Evolutionary conservation across 30 jellyfish, hydroid and myxozoan species (phyloP).

Genomic region (Rhopilema esculentum): DNA sequence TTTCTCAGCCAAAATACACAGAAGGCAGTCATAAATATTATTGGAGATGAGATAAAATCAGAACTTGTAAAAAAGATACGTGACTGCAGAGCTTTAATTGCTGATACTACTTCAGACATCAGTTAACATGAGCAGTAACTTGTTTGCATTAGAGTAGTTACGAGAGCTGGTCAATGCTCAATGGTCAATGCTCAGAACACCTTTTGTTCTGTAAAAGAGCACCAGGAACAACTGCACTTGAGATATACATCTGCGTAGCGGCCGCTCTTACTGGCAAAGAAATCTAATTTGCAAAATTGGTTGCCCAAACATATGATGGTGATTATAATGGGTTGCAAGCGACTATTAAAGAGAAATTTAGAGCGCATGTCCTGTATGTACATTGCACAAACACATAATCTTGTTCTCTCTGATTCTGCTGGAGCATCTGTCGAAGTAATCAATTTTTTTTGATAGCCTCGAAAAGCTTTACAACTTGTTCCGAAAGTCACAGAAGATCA

Average conservation of each 20-base stretch:
- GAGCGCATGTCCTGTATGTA: constrained; percentile 32
- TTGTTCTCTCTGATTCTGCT: constrained; percentile 17
- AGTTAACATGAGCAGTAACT: constrained; percentile 35
- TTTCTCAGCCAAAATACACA: constrained; percentile 39
- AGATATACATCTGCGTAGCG: constrained; percentile 1
- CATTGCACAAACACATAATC: constrained; percentile 46
- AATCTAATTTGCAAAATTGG: constrained; percentile 31
- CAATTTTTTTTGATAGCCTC: constrained; percentile 32
- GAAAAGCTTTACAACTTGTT: constrained; percentile 45
- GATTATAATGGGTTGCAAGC: constrained; percentile 69
- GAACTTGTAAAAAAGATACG: background rate
- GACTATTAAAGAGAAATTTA: constrained; percentile 30
- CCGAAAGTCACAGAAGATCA: constrained; percentile 40
- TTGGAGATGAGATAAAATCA: constrained; percentile 37
- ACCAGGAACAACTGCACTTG: constrained; percentile 35
- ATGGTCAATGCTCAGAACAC: constrained; percentile 42
- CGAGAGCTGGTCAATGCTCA: constrained; percentile 32
- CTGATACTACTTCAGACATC: constrained; percentile 53
- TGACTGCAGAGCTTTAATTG: constrained; percentile 31
- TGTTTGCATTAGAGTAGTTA: constrained; percentile 33
- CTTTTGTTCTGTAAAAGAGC: constrained; percentile 41
- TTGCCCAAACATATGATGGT: constrained; percentile 59
- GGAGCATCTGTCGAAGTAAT: background rate
- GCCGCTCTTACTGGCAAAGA: background rate
- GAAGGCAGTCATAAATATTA: constrained; percentile 25